Base-by-base conservation (phyloP, 2,113 vertebrate genomes). In the Onychostruthus taczanowskii region DNA sequence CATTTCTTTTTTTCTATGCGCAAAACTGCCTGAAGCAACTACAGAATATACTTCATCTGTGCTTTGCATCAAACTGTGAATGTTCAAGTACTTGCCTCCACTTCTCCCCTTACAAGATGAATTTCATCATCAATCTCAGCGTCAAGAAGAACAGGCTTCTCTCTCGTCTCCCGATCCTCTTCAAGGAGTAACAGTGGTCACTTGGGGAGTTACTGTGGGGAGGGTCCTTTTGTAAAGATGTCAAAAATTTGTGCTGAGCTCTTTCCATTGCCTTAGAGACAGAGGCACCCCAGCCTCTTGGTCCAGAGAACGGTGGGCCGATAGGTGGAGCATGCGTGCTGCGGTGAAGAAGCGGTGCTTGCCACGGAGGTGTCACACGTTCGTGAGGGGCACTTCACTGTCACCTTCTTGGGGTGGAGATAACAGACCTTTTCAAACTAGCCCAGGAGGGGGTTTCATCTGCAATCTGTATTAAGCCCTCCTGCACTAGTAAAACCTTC, bases 31-130 rank as follows among this genome's bases (percentile, higher is more conserved):
- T 99, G 98, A 98, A 98, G 98, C 98, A 98, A 97, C 97, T 98
- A 97, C 97, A 98, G 98, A 97, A 97, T 98, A 97, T 98, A 97
- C 92, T 98, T 98, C 98, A 94, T 98, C 97, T 98, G 97, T 98
- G 98, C 98, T 98, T 98, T 98, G 98, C 98, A 98, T 98, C 98
- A 98, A 98, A 98, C 98, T 98, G 97, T 98, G 98, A 98, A 98
- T 98, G 97, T 98, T 98, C 95, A 97, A 97, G 97, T 97, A 98
- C 94, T 97, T 98, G 97, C 98, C 97, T 98, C 98, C 96, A 97
- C 94, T 97, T 98, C 96, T 97, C 96, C 96, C 97, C 96, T 87
- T 96, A 93, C 97, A 95, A 97, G 97, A 90, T 97, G 94, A 94
- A 87, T 97, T 97, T 96, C 97, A 94, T 96, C 97, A 27, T 94